phyloP scores from a whole-genome alignment of 2,797 vertebrate genomes.

The Nannoperca australis region DNA sequence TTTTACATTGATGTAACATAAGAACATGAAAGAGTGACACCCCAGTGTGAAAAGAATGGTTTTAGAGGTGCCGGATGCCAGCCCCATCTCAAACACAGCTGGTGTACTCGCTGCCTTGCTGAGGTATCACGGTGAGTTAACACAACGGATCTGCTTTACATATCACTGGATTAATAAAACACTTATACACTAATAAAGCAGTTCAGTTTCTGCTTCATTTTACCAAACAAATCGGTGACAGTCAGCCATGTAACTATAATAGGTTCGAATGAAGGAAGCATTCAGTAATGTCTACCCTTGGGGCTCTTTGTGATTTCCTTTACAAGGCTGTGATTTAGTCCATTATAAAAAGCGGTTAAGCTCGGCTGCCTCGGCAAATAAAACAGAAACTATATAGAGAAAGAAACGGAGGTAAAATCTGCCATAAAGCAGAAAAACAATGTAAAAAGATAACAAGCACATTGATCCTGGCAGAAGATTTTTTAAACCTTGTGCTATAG shows the following conservation, averaged over 20 bases:
- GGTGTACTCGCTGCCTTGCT: conserved; percentile 64
- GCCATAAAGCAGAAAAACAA: background rate
- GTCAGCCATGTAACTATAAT: conserved; percentile 51
- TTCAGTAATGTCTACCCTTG: conserved; percentile 37
- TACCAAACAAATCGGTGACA: conserved; percentile 57
- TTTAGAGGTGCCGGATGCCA: conserved; percentile 75
- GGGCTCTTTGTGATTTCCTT: conserved; percentile 54
- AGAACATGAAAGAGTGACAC: conserved; percentile 79
- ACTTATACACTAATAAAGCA: too few relatives aligned
- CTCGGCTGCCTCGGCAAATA: conserved; percentile 40
- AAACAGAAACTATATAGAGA: conserved; percentile 30
- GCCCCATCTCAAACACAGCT: conserved; percentile 84
- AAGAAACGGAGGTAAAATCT: conserved; percentile 37
- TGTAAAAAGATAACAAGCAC: conserved; percentile 31
- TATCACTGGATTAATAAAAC: conserved; percentile 49
- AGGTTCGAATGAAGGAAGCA: conserved; percentile 41
- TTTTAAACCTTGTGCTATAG: conserved; percentile 45
- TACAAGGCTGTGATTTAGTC: conserved; percentile 59
- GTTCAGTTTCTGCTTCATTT: conserved; percentile 45
- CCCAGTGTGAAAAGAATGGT: conserved; percentile 80
- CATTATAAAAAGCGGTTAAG: conserved; percentile 47
- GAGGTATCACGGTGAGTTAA: conserved; percentile 66
- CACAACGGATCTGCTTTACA: conserved; percentile 58
- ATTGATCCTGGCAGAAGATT: conserved; percentile 48
- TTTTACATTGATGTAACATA: conserved; percentile 78